Evolutionary conservation across 2,888 invertebrate species (phyloP), one percentile per base, ranked within the genome.

Genomic region (Sarcophaga carnaria): DNA sequence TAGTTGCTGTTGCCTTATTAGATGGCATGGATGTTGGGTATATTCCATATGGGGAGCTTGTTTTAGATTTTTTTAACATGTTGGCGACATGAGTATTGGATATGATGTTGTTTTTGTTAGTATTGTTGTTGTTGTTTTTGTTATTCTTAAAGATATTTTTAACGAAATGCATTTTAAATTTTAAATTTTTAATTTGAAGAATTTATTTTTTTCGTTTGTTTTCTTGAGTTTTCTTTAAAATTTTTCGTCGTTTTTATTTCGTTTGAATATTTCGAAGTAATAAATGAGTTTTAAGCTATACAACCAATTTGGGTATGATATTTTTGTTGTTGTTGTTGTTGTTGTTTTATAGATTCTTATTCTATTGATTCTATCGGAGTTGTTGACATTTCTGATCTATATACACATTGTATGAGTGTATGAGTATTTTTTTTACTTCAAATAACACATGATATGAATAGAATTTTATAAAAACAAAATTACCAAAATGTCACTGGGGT

Each of bases 81-180:
- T 82, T 80, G 82, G 86, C 86, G 83, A 83, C 86, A 86, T 86
- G 74, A 88, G 74, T 83, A 83, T 84, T 85, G 70, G 72, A 79
- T 71, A 22, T 72, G 66, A 62, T 59, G 63, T 81, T 78, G 66
- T 75, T 80, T 45, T 77, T 78, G 63, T 79, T 83, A 20, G 66
- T 81, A 45, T 62, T 74, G 20, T 75, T 80, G 25, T 77, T 78
- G 76, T 79, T 83, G 20, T 71, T 82, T 59, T 62, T 75, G 20
- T 82, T 80, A 74, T 80, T 76, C 47, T 84, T 76, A 66, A 27
- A 80, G 75, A 70, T 87, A 87, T 81, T 83, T 87, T 84, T 87
- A 79, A 87, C 63, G 70, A 84, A 84, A 83, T 86, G 86, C 83
- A 84, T 87, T 75, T 81, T 86, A 71, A 8, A 47, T 75, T 25